These are phyloP conservation scores for Smutsia temminckii DNA, from an alignment of 2,797 vertebrate genomes.

Conservation along the genomic window DNA sequence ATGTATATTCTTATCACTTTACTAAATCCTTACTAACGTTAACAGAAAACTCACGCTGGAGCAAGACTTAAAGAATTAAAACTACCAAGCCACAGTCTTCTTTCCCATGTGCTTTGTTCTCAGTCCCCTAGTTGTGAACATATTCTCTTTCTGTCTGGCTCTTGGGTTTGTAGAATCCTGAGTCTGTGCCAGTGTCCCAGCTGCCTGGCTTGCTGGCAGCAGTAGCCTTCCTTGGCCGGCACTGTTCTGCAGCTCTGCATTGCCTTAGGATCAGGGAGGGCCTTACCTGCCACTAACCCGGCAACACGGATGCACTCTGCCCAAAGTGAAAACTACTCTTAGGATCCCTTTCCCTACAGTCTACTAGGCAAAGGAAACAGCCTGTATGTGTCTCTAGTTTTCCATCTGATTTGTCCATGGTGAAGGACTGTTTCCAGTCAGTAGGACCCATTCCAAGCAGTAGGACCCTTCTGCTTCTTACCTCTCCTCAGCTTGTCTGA, in stretches of 20 bases:
- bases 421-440: neutral
- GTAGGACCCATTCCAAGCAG: neutral
- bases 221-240: neutral
- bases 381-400: neutral
- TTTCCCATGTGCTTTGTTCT: neutral
- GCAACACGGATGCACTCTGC: neutral
- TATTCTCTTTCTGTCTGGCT: neutral
- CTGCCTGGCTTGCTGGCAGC: neutral
- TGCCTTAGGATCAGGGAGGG: neutral
- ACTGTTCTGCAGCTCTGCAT: neutral
- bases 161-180: neutral
- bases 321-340: neutral
- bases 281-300: neutral
- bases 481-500: neutral
- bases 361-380: neutral
- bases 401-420: neutral
- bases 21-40: neutral
- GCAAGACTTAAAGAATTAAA: neutral
- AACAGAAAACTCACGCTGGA: conserved; percentile 15
- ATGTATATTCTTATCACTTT: conserved; percentile 17
- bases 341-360: neutral
- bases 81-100: neutral
- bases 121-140: neutral
- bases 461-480: neutral
- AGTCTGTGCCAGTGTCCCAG: neutral